Conservation (phyloP, 92 coral and sea anemone species). For the Muricea muricata region DNA sequence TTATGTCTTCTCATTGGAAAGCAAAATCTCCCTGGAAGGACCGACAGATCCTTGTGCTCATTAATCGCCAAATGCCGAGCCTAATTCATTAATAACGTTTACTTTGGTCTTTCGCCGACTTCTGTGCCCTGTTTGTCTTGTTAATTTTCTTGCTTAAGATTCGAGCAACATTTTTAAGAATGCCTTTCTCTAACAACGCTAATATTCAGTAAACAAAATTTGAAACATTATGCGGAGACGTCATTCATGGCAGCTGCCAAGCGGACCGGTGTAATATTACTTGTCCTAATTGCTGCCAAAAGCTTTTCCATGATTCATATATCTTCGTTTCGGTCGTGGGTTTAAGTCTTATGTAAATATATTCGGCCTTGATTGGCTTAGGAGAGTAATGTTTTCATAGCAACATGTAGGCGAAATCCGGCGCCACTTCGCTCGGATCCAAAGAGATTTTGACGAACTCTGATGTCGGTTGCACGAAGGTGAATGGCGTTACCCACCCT, state of each 20-base stretch:
- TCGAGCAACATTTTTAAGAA: not conserved
- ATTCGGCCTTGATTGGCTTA: not conserved
- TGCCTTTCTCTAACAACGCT: not conserved
- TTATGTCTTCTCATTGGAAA: too few species aligned
- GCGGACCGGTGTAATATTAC: not conserved
- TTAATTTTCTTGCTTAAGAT: not conserved
- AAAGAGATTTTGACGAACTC: not conserved
- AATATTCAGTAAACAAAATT: not conserved
- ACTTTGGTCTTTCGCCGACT: slow-evolving; percentile 13
- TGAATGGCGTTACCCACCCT: too few species aligned
- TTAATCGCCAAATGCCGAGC: not conserved
- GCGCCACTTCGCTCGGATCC: too few species aligned
- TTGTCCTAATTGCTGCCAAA: not conserved
- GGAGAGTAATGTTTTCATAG: not conserved
- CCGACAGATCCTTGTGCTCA: not conserved
- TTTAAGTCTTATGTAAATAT: slow-evolving; percentile 12
- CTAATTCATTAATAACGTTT: not conserved
- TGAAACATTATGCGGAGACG: not conserved
- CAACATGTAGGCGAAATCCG: too few species aligned
- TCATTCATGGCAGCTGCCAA: slow-evolving; percentile 7
- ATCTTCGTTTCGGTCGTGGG: not conserved
- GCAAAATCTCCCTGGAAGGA: not conserved
- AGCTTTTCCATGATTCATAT: not conserved
- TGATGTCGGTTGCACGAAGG: too few species aligned
- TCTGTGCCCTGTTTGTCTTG: not conserved